phyloP scores from a whole-genome alignment of 2,113 vertebrate genomes.

The Heteronetta atricapilla region DNA sequence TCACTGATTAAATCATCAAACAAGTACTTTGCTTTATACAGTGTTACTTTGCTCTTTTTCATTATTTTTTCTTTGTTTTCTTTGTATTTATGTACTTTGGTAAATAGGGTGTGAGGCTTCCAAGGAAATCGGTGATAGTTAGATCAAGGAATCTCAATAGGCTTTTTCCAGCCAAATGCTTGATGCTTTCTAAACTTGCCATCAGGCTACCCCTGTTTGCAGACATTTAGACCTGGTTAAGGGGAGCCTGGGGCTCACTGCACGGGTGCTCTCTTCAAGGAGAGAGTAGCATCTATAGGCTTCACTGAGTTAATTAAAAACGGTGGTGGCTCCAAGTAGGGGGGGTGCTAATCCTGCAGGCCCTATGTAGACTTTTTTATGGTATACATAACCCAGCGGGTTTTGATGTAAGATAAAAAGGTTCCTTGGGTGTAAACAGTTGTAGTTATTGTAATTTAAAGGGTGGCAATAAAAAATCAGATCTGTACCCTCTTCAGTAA shows the following conservation, averaged over 20 bases:
- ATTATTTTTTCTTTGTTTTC: not conserved
- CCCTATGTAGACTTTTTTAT: not conserved
- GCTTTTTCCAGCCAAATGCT: not conserved
- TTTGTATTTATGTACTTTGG: not conserved
- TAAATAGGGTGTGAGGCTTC: not conserved
- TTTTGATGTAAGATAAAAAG: not conserved
- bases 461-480: not conserved
- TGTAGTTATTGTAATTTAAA: not conserved
- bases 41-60: not conserved
- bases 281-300: not conserved
- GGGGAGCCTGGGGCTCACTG: not conserved
- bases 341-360: not conserved
- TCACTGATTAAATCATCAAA: not conserved
- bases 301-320: not conserved
- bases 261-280: not conserved
- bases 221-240: not conserved
- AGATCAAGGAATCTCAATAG: not conserved
- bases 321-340: accelerated
- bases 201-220: accelerated
- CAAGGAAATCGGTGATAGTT: not conserved
- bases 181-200: not conserved
- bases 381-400: not conserved
- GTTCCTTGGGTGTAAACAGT: not conserved
- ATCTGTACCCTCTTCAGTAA: not conserved
- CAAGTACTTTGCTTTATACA: not conserved